These are phyloP conservation scores for Sisyra nigra DNA, from an alignment of 2,888 invertebrate species.

Conservation along the genomic window DNA sequence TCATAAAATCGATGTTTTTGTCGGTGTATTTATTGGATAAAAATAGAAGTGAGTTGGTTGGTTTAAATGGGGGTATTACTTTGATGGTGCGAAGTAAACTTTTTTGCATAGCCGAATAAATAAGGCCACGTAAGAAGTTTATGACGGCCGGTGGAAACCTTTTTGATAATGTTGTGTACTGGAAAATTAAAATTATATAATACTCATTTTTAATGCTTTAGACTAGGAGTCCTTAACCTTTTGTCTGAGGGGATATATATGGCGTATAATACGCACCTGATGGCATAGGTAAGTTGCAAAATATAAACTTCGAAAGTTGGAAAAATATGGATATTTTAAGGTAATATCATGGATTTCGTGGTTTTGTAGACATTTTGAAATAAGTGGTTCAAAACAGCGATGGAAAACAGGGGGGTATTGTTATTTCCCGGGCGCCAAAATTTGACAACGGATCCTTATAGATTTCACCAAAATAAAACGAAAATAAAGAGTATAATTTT, in stretches of 20 bases:
- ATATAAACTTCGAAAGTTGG: too few species aligned
- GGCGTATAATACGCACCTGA: too few species aligned
- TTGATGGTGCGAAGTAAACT: slow-evolving; percentile 38
- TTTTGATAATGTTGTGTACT: slow-evolving; percentile 64
- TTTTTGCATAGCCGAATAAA: slow-evolving; percentile 54
- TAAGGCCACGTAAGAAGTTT: slow-evolving; percentile 60
- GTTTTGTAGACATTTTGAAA: too few species aligned
- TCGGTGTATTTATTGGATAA: slow-evolving; percentile 33
- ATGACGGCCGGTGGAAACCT: slow-evolving; percentile 65
- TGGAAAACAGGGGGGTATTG: too few species aligned
- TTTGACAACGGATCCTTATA: too few species aligned
- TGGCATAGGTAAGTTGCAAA: too few species aligned
- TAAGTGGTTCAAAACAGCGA: too few species aligned
- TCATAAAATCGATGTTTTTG: slow-evolving; percentile 22
- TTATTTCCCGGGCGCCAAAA: too few species aligned
- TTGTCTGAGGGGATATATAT: background rate
- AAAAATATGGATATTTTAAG: too few species aligned
- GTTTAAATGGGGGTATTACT: slow-evolving; percentile 52
- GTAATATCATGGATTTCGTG: too few species aligned
- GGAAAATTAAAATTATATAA: slow-evolving; percentile 19
- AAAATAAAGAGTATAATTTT: too few species aligned
- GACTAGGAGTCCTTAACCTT: background rate
- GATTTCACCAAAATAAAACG: too few species aligned
- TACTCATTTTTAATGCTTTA: background rate
- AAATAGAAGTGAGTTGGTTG: slow-evolving; percentile 38